Base-by-base conservation (phyloP, 2,113 vertebrate genomes). In the Coryphaenoides rupestris region DNA sequence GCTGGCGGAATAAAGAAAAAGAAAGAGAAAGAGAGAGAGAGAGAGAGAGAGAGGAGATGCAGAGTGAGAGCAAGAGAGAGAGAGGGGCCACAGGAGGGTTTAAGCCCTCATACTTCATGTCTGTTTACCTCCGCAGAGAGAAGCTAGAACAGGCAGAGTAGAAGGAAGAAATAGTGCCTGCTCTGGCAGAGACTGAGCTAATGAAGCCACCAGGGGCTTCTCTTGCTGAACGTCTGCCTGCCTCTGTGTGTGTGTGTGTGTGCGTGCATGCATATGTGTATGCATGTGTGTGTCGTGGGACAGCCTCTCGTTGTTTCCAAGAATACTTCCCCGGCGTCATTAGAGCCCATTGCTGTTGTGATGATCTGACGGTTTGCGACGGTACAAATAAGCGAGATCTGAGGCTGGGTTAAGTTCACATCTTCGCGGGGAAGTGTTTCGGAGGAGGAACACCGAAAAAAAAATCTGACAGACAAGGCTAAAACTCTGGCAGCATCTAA, bases 171-270 rank as follows among this genome's bases (percentile, higher is more conserved):
- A 61, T 28, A 74, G 73, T 62, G 68, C 63, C 64, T 65, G 47
- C 76, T 75, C 76, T 81, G 60, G 78, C 69, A 81, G 71, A 80
- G 68, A 21, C 65, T 73, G 77, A 73, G 80, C 86, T 89, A 89
- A 88, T 88, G 83, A 87, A 80, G 83, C 79, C 82, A 87, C 82
- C 53, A 59, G 78, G 68, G 84, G 85, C 60, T 74, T 86, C 70
- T 68, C 63, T 71, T 54, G 64, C 69, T 63, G 73, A 19, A 40
- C 22, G 54, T 16, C 15, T 58, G 21, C 15, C 33, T 19, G 40
- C 9, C 26, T 17, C 52, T 45, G 50, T 21, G 26, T 45, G 24
- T 15, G 22, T 24, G 23, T 28, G 17, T 53, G 47, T 4, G 46
- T 52, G 60, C 19, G 47, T 52, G 19, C 24, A 47, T 47, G 47